Base-by-base conservation (phyloP, 2,797 vertebrate species). In the Micropoecilia bifurca region DNA sequence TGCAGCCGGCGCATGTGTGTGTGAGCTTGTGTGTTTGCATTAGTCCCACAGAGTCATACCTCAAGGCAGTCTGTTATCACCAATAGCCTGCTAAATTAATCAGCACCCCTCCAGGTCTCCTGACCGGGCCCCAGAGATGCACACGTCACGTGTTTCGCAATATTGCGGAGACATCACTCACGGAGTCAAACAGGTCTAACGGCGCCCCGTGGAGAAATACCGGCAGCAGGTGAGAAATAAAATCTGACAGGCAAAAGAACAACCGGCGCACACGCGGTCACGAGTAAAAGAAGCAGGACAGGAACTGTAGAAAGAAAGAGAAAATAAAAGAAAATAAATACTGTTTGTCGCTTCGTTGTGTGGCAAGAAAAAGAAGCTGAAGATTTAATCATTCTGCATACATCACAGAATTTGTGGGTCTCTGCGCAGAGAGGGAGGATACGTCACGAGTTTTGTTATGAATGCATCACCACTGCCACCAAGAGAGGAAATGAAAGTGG, bases 71-170 rank as follows among this genome's bases (percentile, higher is more conserved):
- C 77, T 81, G 82, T 92, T 91, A 92, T 89, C 81, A 80, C 84
- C 89, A 93, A 90, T 88, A 87, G 86, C 80, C 83, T 85, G 87
- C 79, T 92, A 93, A 95, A 93, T 95, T 90, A 95, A 93, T 94
- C 91, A 93, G 80, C 7, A 81, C 66, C 88, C 92, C 92, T 90
- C 85, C 86, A 41, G 92, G 91, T 85, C 81, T 88, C 83, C 84
- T 91, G 88, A 90, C 90, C 89, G 77, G 85, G 61, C 83, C 82
- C 74, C 39, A 47, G 57, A 80, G 73, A 79, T 71, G 71, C 81
- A 73, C 75, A 80, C 76, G 55, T 83, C 86, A 89, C 84, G 77
- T 39, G 76, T 83, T 90, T 84, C 28, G 55, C 83, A 91, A 88
- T 91, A 88, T 84, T 87, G 89, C 80, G 78, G 79, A 87, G 78